Conservation (phyloP, 2,797 vertebrate genomes). For the Melanogrammus aeglefinus region DNA sequence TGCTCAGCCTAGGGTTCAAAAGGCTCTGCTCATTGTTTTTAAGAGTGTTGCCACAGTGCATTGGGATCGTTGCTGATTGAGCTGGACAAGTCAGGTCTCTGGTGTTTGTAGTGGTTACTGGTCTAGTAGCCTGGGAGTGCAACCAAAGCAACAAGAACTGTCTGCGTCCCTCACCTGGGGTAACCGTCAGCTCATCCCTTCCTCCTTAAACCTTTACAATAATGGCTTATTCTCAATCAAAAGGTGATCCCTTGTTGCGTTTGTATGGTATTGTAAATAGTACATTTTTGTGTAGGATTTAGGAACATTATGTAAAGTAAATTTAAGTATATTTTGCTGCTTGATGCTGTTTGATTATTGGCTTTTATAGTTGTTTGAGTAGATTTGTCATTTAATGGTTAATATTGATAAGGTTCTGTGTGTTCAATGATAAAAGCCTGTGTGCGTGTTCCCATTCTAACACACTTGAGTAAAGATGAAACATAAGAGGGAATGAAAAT, state of each 20-base stretch:
- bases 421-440: not conserved
- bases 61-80: slow-evolving; percentile 19
- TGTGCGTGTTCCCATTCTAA: not conserved
- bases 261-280: not conserved
- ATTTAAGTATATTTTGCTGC: not conserved
- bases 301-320: not conserved
- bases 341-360: not conserved
- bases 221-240: slow-evolving; percentile 28
- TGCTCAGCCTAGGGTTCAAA: not conserved
- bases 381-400: not conserved
- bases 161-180: slow-evolving; percentile 49
- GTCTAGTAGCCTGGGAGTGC: slow-evolving; percentile 63
- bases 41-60: not conserved
- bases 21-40: not conserved
- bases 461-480: not conserved
- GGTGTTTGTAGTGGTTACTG: slow-evolving; percentile 75
- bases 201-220: slow-evolving; percentile 16
- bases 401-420: not conserved
- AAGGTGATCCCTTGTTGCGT: not conserved
- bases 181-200: slow-evolving; percentile 44
- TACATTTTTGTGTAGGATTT: not conserved
- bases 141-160: slow-evolving; percentile 67
- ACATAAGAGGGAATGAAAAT: slow-evolving; percentile 4
- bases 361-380: not conserved
- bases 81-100: slow-evolving; percentile 26